Evolutionary conservation across 2,888 invertebrate genomes (phyloP), one percentile per base, ranked within the genome.

Genomic region (Brenthis hecate): DNA sequence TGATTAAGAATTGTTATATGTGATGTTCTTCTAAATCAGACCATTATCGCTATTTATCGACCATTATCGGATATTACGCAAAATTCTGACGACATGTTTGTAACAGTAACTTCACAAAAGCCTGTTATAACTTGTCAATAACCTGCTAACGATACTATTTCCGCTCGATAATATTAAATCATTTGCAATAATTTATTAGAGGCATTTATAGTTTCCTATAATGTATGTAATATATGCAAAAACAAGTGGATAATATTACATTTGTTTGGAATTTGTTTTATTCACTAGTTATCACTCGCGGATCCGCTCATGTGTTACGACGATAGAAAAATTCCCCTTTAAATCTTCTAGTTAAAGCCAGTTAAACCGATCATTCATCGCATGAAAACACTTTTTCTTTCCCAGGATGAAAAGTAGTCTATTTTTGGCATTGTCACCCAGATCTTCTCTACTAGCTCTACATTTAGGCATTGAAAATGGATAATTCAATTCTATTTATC

Each of bases 201-300:
- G n/a, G 28, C 48, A 50, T 60, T 60, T 32, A 50, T 60, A 60
- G 60, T 50, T 60, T 28, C 28, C 6, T 32, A n/a, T 60, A 60
- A 60, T 60, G 80, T 77, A 80, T 50, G 28, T 60, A 60, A 60
- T 50, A 60, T 50, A 60, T 28, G 13, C 50, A 60, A 60, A 60
- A 84, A 82, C 84, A 80, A 86, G 86, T 86, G 82, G 84, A 82
- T 77, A 80, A 81, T 28, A 16, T 60, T n/a, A 60, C 28, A 48
- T 48, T 3, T 47, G 11, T n/a, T 48, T 23, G 50, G 23, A 2
- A 60, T 60, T 50, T 32, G 50, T 48, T 14, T 58, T 36, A 36
- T 36, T 36, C 1, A 36, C 8, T 8, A 36, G 8, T 36, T 36
- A 1, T 6, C 36, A 8, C 36, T 8, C 36, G 36, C 36, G 8